Percentiles rank a stretch among this genome's conserved stretches.
Conservation (phyloP, 2,113 vertebrate genomes). For the Ameiurus melas region DNA sequence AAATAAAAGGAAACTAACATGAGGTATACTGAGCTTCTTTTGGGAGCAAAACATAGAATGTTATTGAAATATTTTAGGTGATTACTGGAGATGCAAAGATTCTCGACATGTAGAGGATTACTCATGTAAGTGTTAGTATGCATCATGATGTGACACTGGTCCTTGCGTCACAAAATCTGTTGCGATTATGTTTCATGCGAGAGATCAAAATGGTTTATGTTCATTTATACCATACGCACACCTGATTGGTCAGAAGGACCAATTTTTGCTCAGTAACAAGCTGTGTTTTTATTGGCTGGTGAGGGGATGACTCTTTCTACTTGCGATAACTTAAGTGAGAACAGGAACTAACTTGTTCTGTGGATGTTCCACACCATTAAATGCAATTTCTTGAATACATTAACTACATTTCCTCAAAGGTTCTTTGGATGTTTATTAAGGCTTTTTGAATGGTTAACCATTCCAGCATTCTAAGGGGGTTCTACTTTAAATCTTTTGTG, state of each 20-base stretch:
- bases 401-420: background rate
- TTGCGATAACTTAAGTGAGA: background rate
- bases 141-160: background rate
- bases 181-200: background rate
- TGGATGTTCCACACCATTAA: background rate
- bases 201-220: background rate
- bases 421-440: background rate
- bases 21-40: background rate
- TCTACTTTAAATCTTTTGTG: background rate
- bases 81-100: background rate
- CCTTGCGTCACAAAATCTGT: background rate
- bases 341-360: background rate
- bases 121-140: background rate
- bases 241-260: background rate
- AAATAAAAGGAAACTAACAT: slow-evolving; percentile 24
- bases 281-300: background rate
- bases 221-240: background rate
- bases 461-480: background rate
- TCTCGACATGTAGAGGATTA: background rate
- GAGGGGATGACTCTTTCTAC: background rate
- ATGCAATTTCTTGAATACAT: background rate
- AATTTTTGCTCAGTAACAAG: background rate
- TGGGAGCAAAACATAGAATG: background rate
- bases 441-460: background rate
- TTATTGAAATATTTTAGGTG: background rate